Evolutionary conservation across 37 sponge, comb jelly and placozoan species (phyloP).

Genomic region (Spongia lamella): DNA sequence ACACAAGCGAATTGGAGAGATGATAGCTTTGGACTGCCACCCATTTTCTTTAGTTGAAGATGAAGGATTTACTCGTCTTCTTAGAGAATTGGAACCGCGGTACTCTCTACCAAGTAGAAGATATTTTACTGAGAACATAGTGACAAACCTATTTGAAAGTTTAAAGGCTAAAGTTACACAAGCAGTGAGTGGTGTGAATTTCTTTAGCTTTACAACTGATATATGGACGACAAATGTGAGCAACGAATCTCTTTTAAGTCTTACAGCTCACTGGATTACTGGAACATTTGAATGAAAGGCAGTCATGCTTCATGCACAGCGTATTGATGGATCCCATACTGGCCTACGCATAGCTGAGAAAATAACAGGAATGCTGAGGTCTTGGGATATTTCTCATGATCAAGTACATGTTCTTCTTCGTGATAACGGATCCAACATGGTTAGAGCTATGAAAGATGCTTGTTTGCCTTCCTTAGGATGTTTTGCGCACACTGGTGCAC

Average conservation of each 20-base stretch:
- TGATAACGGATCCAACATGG: constrained; percentile 46
- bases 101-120: constrained; percentile 45
- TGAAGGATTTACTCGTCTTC: constrained; percentile 38
- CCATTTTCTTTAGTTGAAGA: constrained; percentile 41
- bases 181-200: background rate
- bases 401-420: constrained; percentile 20
- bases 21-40: no score
- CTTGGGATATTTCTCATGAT: constrained; percentile 20
- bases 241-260: constrained; percentile 33
- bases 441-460: constrained; percentile 34
- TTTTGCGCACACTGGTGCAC: no score
- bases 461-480: no score
- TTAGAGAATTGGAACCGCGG: constrained; percentile 19
- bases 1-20: constrained; percentile 12
- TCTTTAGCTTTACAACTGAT: constrained; percentile 41
- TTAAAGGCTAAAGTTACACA: background rate
- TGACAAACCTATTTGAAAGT: constrained; percentile 1
- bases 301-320: constrained; percentile 16
- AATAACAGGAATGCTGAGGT: constrained; percentile 18
- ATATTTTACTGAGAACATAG: constrained; percentile 28
- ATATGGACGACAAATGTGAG: constrained; percentile 23
- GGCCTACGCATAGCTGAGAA: constrained; percentile 14
- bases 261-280: no score
- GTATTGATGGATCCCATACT: constrained; percentile 38
- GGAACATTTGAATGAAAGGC: constrained; percentile 20